Base-by-base conservation (phyloP, 2,113 vertebrate genomes). In the Alligator mississippiensis region DNA sequence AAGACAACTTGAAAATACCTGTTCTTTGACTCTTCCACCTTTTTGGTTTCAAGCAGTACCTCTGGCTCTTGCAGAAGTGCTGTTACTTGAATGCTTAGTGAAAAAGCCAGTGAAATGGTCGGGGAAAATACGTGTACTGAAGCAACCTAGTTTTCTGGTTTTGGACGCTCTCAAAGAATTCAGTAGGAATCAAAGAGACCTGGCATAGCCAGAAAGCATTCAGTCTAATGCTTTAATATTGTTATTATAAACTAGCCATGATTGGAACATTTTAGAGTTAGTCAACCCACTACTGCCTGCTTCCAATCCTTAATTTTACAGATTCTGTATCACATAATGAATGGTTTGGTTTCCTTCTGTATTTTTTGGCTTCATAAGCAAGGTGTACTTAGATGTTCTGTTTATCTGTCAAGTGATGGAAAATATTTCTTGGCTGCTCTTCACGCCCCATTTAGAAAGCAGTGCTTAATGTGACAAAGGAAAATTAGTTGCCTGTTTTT, bases 401-500 rank as follows among this genome's bases (percentile, higher is more conserved):
- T 88, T 82, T 93, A 84, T 88, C 34, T 80, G 66, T 80, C 38
- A 87, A 84, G 80, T 54, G 63, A 61, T 28, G 28, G 34, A 90
- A 75, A 74, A 79, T 89, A 81, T 61, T 89, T 93, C 61, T 82
- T 38, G 15, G 34, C 90, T 82, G 21, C 89, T 93, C 34, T 94
- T 85, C 90, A 88, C 88, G 84, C 92, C 77, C 90, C 89, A 84
- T 91, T 96, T 93, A 92, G 68, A 80, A 74, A 87, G 61, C 57
- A 87, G 22, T 93, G 87, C 75, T 95, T 94, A 93, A 93, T 95
- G 87, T 94, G 85, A 92, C 78, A 62, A 79, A 9, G 9, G 2
- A 17, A 86, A 95, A 95, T 94, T 93, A 93, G 95, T 94, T 90
- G 90, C 77, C 83, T 94, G 94, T 77, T 95, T 95, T 95, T 94